Evolutionary conservation across 2,797 vertebrate species (phyloP).

Genomic region (Cetoscarus ocellatus): DNA sequence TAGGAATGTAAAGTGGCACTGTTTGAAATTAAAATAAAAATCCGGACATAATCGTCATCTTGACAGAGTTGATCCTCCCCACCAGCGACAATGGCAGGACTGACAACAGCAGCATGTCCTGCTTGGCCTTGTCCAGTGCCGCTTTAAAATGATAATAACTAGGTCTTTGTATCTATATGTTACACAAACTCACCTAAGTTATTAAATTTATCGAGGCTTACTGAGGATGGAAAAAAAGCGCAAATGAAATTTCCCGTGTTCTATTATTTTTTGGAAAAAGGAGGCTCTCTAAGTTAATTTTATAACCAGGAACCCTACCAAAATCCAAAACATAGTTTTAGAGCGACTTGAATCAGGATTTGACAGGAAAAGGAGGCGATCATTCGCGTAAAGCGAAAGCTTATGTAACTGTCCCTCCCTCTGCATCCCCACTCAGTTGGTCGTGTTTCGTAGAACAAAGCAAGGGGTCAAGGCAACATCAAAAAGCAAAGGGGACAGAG

Average conservation of each 20-base stretch:
- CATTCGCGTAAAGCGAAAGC: no score
- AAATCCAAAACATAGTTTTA: no score
- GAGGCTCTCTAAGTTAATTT: not conserved
- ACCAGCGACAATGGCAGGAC: not conserved
- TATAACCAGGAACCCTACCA: no score
- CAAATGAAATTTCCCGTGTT: not conserved
- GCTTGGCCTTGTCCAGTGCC: not conserved
- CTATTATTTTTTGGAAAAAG: no score
- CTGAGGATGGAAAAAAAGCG: not conserved
- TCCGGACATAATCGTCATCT: not conserved
- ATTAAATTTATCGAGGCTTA: not conserved
- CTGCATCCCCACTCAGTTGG: no score
- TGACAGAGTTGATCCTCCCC: constrained; percentile 4
- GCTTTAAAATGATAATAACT: not conserved
- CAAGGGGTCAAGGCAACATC: no score
- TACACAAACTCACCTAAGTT: not conserved
- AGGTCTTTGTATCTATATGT: not conserved
- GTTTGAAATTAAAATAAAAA: not conserved
- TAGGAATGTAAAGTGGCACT: not conserved
- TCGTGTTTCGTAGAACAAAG: no score
- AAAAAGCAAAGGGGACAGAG: no score
- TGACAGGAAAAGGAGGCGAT: no score
- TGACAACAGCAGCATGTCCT: not conserved
- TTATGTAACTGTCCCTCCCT: no score
- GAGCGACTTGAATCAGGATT: no score